Conservation (phyloP, 2,113 vertebrate species). For the Cochlearius cochlearius region DNA sequence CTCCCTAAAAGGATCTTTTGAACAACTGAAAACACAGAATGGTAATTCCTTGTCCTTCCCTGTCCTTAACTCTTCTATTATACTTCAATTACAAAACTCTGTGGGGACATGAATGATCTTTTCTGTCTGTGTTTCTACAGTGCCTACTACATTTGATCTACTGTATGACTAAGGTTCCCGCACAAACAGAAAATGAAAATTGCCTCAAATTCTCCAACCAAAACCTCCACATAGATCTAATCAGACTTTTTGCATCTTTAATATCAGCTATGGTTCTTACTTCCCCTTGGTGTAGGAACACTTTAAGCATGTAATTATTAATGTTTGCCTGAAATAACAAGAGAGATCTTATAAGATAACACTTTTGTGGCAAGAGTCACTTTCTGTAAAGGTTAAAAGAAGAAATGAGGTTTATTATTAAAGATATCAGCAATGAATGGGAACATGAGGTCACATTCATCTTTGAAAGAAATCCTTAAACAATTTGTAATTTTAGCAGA, state of each 20-base stretch:
- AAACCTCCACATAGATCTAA: neutral
- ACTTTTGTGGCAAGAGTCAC: neutral
- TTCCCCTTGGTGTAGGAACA: neutral
- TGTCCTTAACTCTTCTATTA: neutral
- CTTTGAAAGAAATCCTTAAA: neutral
- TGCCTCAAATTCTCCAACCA: neutral
- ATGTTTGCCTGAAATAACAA: neutral
- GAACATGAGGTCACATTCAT: neutral
- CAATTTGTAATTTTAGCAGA: neutral
- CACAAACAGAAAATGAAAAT: constrained; percentile 9
- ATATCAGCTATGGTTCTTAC: neutral
- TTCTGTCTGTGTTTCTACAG: neutral
- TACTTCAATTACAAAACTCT: neutral
- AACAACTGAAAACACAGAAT: neutral
- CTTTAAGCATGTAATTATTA: neutral
- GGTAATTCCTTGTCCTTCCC: neutral
- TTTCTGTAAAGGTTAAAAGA: neutral
- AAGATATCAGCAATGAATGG: neutral
- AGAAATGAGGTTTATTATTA: neutral
- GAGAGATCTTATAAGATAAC: neutral
- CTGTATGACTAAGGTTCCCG: neutral
- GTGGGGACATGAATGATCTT: neutral
- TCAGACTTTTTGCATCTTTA: neutral
- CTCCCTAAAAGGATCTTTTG: neutral
- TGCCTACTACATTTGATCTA: neutral